A percentile compares a stretch with the other conserved stretches of the same genome.
Evolutionary conservation across 2,888 invertebrate species (phyloP).

Genomic region (Drosophila vallismaia): DNA sequence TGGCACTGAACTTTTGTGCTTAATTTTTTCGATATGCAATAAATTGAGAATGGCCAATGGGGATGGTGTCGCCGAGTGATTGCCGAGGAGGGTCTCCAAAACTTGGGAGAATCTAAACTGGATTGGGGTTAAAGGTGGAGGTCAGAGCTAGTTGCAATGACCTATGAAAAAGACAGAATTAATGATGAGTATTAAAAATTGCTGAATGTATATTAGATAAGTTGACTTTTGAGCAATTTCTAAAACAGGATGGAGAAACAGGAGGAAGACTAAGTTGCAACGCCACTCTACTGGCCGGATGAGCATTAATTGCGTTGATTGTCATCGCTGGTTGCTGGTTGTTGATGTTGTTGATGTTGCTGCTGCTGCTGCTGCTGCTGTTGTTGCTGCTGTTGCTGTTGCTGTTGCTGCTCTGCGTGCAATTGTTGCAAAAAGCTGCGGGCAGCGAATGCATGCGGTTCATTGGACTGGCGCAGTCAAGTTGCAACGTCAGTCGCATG

Average conservation of each 20-base stretch:
- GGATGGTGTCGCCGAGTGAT: neutral
- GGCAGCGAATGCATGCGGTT: constrained; percentile 66
- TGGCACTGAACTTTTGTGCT: constrained; percentile 80
- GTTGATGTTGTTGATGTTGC: constrained; percentile 57
- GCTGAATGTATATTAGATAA: constrained; percentile 23
- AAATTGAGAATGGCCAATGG: constrained; percentile 66
- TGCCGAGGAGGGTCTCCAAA: neutral
- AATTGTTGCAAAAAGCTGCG: constrained; percentile 76
- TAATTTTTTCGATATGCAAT: constrained; percentile 75
- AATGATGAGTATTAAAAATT: neutral
- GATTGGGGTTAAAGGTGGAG: constrained; percentile 11
- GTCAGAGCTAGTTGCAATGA: constrained; percentile 4
- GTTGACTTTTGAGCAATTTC: constrained; percentile 18
- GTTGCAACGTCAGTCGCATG: constrained; percentile 45
- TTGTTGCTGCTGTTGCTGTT: constrained; percentile 48
- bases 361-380: constrained; percentile 52
- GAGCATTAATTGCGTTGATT: constrained; percentile 81
- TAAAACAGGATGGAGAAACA: constrained; percentile 25
- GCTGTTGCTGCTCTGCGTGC: constrained; percentile 52
- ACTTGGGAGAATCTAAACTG: neutral
- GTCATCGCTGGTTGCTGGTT: constrained; percentile 58
- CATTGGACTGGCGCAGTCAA: constrained; percentile 73
- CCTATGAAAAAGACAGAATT: neutral
- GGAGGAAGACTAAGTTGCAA: constrained; percentile 41
- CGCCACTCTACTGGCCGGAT: constrained; percentile 66